A percentile compares a stretch with the other conserved stretches of the same genome.
Conservation (phyloP, 2,797 vertebrate species). For the Dipus sagitta region DNA sequence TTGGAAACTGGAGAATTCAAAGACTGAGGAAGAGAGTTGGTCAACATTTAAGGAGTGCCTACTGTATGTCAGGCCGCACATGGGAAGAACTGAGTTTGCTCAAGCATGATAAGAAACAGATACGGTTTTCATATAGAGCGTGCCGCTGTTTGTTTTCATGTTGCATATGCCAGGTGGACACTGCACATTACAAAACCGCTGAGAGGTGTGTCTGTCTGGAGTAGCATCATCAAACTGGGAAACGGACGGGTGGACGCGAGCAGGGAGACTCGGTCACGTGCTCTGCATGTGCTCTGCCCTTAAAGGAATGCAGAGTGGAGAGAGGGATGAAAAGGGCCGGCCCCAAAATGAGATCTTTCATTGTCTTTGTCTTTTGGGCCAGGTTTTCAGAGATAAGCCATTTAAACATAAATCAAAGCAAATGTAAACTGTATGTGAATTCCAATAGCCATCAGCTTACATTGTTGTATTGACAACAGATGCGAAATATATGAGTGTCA, state of each 20-base stretch:
- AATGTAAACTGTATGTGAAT: conserved; percentile 48
- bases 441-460: conserved; percentile 38
- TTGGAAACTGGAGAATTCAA: not conserved
- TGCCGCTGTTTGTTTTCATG: not conserved
- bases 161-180: not conserved
- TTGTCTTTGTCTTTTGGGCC: not conserved
- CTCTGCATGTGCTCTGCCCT: not conserved
- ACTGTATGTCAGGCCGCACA: conserved; percentile 24
- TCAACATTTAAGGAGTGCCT: conserved; percentile 12
- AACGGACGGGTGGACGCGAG: not conserved
- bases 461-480: conserved; percentile 43
- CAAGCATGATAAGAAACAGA: conserved; percentile 54
- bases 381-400: conserved; percentile 64
- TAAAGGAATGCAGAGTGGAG: not conserved
- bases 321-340: not conserved
- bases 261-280: not conserved
- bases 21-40: not conserved
- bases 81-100: conserved; percentile 32
- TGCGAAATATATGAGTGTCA: not conserved
- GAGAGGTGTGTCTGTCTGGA: not conserved
- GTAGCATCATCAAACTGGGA: not conserved
- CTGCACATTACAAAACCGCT: not conserved
- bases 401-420: conserved; percentile 67
- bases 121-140: not conserved
- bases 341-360: not conserved